A percentile compares a stretch with the other conserved stretches of the same genome.
These are phyloP conservation scores for Chloroceryle aenea DNA, from an alignment of 2,113 vertebrate species.

Conservation along the genomic window DNA sequence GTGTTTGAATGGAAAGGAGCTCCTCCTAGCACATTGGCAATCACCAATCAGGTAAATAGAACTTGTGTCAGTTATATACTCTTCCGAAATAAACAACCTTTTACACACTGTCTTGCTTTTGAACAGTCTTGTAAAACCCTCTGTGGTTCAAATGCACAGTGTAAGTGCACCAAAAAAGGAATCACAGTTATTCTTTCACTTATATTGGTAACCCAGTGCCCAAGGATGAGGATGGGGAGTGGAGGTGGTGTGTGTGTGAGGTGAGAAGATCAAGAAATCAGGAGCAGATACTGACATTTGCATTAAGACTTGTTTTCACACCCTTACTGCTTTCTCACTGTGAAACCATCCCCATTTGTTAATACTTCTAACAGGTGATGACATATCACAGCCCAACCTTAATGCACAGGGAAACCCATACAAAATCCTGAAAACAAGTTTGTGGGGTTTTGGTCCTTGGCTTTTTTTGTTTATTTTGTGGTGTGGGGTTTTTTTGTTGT, in stretches of 20 bases:
- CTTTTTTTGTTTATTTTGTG: neutral
- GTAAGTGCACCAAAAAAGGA: neutral
- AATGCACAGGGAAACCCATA: neutral
- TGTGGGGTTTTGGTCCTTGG: too few relatives aligned
- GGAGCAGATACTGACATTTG: neutral
- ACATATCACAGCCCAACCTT: neutral
- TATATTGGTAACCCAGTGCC: neutral
- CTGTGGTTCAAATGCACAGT: neutral
- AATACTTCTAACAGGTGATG: neutral
- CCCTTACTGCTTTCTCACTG: neutral
- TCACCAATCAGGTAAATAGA: neutral
- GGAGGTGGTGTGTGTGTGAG: too few relatives aligned
- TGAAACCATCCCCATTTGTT: neutral
- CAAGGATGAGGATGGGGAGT: neutral
- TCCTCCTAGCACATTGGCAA: neutral
- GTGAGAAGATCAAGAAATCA: neutral
- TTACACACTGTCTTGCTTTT: neutral
- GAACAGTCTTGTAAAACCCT: neutral
- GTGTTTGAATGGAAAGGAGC: neutral
- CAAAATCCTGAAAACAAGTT: neutral
- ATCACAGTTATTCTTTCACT: neutral
- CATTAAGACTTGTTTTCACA: neutral
- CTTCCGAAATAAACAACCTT: neutral
- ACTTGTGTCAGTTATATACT: neutral
- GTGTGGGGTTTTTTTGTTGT: neutral